Percentiles rank a stretch among this genome's conserved stretches.
These are phyloP conservation scores for Girardinichthys multiradiatus DNA, from an alignment of 2,113 vertebrate genomes.

Conservation along the genomic window DNA sequence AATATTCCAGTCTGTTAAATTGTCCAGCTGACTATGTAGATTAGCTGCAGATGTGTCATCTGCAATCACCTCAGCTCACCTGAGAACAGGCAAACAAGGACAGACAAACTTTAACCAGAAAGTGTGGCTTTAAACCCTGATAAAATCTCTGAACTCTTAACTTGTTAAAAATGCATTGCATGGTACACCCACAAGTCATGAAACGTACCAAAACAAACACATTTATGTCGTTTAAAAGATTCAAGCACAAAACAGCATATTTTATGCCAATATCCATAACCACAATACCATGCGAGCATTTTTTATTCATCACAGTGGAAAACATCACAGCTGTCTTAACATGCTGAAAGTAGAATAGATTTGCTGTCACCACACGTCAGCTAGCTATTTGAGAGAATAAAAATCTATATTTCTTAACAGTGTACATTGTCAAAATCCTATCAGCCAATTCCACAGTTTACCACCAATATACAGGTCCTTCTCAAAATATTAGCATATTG, in stretches of 20 bases:
- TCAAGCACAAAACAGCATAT: neutral
- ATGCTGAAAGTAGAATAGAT: slow-evolving; percentile 1
- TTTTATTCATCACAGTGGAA: neutral
- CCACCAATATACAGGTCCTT: too few species aligned
- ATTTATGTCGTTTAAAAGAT: neutral
- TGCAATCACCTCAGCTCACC: slow-evolving; percentile 47
- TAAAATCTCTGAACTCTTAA: slow-evolving; percentile 2
- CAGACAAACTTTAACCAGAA: neutral
- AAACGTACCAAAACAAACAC: neutral
- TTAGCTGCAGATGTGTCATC: slow-evolving; percentile 55
- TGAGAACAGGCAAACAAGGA: slow-evolving; percentile 10
- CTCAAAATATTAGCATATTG: too few species aligned
- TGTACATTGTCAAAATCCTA: slow-evolving; percentile 7
- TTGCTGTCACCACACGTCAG: neutral
- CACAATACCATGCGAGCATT: neutral
- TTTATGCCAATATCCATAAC: neutral
- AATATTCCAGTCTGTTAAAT: slow-evolving; percentile 45
- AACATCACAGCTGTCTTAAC: neutral
- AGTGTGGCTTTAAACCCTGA: neutral
- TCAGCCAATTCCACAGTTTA: neutral
- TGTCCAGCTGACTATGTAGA: slow-evolving; percentile 57
- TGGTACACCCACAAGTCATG: neutral
- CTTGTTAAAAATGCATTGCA: neutral
- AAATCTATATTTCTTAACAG: slow-evolving; percentile 15
- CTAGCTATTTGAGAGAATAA: slow-evolving; percentile 1